phyloP scores from a whole-genome alignment of 2,888 invertebrate genomes.

The Nephrotoma flavescens region DNA sequence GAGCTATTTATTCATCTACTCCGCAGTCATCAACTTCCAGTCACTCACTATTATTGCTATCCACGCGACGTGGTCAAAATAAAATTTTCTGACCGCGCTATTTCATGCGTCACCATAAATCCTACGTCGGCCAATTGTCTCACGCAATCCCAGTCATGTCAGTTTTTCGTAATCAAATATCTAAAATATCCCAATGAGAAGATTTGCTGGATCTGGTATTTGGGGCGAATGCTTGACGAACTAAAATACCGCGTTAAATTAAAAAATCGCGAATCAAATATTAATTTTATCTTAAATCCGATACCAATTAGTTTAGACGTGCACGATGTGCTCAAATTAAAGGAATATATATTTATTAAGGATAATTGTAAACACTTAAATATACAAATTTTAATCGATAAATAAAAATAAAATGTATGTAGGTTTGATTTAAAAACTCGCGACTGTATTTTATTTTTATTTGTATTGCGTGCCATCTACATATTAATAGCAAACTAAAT shows the following conservation, averaged over 20 bases:
- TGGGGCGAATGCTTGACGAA: background rate
- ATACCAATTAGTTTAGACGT: background rate
- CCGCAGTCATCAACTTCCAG: slow-evolving; percentile 21
- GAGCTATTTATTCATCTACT: slow-evolving; percentile 22
- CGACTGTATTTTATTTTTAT: background rate
- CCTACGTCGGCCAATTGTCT: background rate
- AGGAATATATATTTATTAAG: background rate
- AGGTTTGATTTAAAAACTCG: background rate
- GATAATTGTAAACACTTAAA: background rate
- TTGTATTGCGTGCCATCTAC: background rate
- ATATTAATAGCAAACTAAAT: background rate
- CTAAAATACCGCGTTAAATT: background rate
- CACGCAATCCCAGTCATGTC: background rate
- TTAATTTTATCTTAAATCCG: background rate
- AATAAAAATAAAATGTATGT: background rate
- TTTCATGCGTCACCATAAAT: slow-evolving; percentile 16
- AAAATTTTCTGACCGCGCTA: slow-evolving; percentile 18
- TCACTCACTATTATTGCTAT: slow-evolving; percentile 22
- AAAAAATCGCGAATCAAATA: background rate
- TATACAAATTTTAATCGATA: background rate
- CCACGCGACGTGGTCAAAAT: slow-evolving; percentile 18
- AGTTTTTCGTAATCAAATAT: background rate
- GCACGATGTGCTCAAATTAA: background rate
- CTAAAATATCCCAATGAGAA: background rate
- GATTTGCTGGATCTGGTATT: background rate